phyloP scores from a whole-genome alignment of 1,140 invertebrate species.

The Pogonomyrmex barbatus region DNA sequence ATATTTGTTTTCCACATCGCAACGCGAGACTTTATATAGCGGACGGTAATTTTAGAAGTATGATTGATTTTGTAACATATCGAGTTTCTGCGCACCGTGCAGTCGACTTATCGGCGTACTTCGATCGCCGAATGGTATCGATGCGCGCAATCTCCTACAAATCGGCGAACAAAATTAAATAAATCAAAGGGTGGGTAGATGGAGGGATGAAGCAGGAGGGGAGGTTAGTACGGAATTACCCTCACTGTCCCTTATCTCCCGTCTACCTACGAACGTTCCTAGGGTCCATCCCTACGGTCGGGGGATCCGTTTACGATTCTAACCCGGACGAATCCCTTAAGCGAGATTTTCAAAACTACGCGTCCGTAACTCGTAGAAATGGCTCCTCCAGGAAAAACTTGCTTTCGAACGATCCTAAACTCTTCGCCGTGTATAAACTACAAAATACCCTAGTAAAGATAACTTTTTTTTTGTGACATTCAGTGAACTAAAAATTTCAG shows the following conservation, averaged over 20 bases:
- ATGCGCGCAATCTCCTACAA: constrained; percentile 71
- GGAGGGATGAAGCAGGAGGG: neutral
- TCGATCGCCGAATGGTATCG: constrained; percentile 53
- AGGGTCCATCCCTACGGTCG: constrained; percentile 67
- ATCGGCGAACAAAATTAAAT: constrained; percentile 80
- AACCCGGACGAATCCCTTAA: constrained; percentile 73
- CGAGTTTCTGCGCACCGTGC: constrained; percentile 22
- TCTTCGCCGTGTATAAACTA: constrained; percentile 47
- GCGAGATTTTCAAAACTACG: constrained; percentile 80
- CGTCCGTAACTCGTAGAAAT: constrained; percentile 77
- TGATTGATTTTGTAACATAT: constrained; percentile 62
- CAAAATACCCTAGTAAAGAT: constrained; percentile 17
- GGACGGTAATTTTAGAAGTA: constrained; percentile 58
- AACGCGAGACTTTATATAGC: constrained; percentile 48
- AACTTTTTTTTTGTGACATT: constrained; percentile 18
- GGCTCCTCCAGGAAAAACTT: constrained; percentile 71
- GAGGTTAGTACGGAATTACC: constrained; percentile 12
- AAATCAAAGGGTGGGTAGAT: constrained; percentile 76
- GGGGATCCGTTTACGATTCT: constrained; percentile 75
- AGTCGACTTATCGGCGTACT: constrained; percentile 61
- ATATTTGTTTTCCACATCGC: constrained; percentile 52
- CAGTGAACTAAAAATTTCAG: constrained; percentile 9
- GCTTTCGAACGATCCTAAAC: constrained; percentile 56
- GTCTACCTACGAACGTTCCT: constrained; percentile 76
- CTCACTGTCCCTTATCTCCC: constrained; percentile 75